Percentiles rank a stretch among this genome's conserved stretches.
Evolutionary conservation across 2,113 vertebrate species (phyloP).

Genomic region (Typhlomys cinereus): DNA sequence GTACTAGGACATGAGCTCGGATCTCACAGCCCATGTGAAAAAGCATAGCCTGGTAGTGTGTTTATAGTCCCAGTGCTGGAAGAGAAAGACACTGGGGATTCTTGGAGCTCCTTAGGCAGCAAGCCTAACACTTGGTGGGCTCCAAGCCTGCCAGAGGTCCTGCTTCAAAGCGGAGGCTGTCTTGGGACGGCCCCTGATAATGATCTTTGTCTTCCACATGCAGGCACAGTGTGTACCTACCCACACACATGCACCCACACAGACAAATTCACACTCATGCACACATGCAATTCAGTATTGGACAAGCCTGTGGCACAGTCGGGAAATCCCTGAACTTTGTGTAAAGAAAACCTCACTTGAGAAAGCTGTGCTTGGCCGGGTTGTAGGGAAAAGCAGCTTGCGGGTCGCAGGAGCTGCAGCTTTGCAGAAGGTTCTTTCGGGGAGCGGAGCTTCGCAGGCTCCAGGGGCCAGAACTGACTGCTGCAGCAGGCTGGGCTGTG

Average conservation of each 20-base stretch:
- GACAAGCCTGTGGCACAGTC: background rate
- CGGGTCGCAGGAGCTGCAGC: background rate
- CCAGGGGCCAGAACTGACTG: accelerated
- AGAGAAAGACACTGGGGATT: too few relatives aligned
- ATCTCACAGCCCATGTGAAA: background rate
- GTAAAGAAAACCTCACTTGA: too few relatives aligned
- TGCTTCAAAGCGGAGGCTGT: background rate
- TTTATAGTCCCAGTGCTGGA: too few relatives aligned
- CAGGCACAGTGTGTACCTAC: too few relatives aligned
- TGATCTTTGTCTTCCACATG: background rate
- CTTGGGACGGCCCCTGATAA: background rate
- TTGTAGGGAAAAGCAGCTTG: background rate
- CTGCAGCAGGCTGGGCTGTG: background rate
- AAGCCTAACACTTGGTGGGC: background rate
- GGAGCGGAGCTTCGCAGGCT: too few relatives aligned
- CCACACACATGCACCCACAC: too few relatives aligned
- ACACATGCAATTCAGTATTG: background rate
- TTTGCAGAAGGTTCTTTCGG: background rate
- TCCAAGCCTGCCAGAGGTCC: too few relatives aligned
- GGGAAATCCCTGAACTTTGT: background rate
- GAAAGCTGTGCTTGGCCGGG: background rate
- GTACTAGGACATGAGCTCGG: background rate
- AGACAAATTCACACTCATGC: background rate
- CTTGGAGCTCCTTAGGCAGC: too few relatives aligned
- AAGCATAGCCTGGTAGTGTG: background rate